Conservation (phyloP, 1,140 invertebrate genomes). For the Drosophila sucinea region DNA sequence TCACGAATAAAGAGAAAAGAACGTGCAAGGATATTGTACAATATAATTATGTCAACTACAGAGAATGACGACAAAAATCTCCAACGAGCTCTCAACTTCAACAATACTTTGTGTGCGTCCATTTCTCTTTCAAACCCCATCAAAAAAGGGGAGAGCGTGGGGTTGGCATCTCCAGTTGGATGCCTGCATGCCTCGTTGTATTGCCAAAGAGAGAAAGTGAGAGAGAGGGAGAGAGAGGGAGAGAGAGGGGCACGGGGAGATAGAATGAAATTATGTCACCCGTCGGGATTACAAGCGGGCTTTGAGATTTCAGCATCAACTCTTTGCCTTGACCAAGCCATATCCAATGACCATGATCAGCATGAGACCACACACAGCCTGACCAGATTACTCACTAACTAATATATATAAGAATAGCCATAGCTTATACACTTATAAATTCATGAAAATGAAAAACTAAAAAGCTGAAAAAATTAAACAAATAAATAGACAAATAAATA, state of each 20-base stretch:
- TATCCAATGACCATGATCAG: not conserved
- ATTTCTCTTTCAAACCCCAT: not conserved
- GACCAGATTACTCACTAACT: not conserved
- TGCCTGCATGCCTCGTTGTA: not conserved
- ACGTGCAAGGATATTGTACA: slow-evolving; percentile 74
- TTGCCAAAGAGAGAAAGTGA: not conserved
- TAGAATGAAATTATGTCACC: slow-evolving; percentile 70
- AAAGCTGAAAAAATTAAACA: too few relatives aligned
- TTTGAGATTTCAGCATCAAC: slow-evolving; percentile 44
- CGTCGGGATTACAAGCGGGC: slow-evolving; percentile 61
- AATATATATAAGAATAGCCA: not conserved
- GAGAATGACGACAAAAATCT: slow-evolving; percentile 67
- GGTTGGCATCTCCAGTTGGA: not conserved
- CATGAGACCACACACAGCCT: not conserved
- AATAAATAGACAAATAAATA: too few relatives aligned
- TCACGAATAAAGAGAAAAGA: not conserved
- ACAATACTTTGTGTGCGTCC: slow-evolving; percentile 67
- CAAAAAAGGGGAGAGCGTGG: too few relatives aligned
- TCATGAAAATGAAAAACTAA: not conserved
- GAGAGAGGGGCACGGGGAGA: not conserved
- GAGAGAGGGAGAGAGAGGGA: not conserved
- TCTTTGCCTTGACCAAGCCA: slow-evolving; percentile 8
- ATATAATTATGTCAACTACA: slow-evolving; percentile 79
- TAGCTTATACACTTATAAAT: not conserved
- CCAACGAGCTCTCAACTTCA: slow-evolving; percentile 67